Evolutionary conservation across 2,113 vertebrate species (phyloP).

Genomic region (Centropristis striata): DNA sequence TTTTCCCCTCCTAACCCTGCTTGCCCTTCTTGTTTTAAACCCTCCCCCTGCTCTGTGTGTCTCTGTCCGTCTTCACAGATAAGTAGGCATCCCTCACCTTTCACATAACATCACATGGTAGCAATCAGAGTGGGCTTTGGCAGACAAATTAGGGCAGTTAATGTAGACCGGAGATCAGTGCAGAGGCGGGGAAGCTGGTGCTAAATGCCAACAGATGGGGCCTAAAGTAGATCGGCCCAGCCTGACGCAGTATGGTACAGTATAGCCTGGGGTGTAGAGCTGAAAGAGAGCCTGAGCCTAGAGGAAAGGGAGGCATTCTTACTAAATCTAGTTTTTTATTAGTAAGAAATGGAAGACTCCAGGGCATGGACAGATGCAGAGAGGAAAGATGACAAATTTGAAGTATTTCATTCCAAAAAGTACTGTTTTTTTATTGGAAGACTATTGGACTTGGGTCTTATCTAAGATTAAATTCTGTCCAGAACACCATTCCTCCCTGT

Average conservation of each 20-base stretch:
- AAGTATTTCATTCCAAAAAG: background rate
- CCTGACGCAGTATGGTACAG: conserved; percentile 50
- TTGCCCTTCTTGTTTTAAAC: conserved; percentile 38
- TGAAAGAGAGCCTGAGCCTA: conserved; percentile 26
- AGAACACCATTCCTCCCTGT: conserved; percentile 16
- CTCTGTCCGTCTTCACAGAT: conserved; percentile 72
- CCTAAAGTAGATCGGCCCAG: conserved; percentile 55
- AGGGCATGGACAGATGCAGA: background rate
- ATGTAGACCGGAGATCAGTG: conserved; percentile 81
- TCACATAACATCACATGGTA: conserved; percentile 83
- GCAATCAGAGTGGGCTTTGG: conserved; percentile 82
- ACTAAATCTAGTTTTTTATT: conserved; percentile 38
- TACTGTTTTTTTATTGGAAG: background rate
- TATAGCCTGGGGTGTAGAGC: conserved; percentile 47
- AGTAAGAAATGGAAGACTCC: conserved; percentile 5
- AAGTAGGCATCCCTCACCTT: conserved; percentile 83
- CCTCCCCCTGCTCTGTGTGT: conserved; percentile 7
- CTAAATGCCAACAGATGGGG: conserved; percentile 85
- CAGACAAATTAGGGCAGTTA: conserved; percentile 86
- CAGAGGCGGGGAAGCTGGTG: conserved; percentile 78
- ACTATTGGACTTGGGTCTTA: conserved; percentile 6
- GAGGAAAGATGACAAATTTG: background rate
- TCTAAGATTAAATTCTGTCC: conserved; percentile 16
- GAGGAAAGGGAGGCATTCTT: conserved; percentile 34
- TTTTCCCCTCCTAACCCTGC: conserved; percentile 30